These are phyloP conservation scores for Calcarius lapponicus DNA, from an alignment of 2,797 vertebrate species.

Conservation along the genomic window DNA sequence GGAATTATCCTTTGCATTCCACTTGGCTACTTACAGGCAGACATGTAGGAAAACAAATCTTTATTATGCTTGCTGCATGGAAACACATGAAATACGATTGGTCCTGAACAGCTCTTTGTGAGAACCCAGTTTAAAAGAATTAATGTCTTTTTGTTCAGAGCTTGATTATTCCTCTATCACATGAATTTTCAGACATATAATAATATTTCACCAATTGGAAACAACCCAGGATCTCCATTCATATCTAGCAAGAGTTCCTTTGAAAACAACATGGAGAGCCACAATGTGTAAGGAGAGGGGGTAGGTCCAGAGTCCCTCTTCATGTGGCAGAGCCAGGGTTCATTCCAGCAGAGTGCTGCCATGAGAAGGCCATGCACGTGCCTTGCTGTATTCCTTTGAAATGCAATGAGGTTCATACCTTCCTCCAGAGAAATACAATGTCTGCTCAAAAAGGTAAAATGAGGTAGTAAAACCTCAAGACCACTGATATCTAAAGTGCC, in stretches of 20 bases:
- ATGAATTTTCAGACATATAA: no score
- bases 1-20: conserved; percentile 89
- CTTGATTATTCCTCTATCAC: no score
- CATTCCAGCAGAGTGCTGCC: neutral
- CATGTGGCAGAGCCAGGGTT: neutral
- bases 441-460: neutral
- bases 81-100: no score
- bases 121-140: no score
- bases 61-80: no score
- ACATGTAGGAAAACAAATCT: no score
- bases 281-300: neutral
- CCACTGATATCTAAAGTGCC: neutral
- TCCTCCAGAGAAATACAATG: neutral
- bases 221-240: neutral
- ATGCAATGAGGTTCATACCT: no score
- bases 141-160: no score
- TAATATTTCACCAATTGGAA: neutral
- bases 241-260: neutral
- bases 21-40: conserved; percentile 80
- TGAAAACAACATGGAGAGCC: neutral
- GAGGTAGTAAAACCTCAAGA: neutral
- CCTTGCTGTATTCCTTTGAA: neutral
- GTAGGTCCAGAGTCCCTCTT: neutral
- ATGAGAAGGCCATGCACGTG: fast-evolving
- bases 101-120: no score